Evolutionary conservation across 2,797 vertebrate species (phyloP), one percentile per base, ranked within the genome.

Genomic region (Cygnus olor): DNA sequence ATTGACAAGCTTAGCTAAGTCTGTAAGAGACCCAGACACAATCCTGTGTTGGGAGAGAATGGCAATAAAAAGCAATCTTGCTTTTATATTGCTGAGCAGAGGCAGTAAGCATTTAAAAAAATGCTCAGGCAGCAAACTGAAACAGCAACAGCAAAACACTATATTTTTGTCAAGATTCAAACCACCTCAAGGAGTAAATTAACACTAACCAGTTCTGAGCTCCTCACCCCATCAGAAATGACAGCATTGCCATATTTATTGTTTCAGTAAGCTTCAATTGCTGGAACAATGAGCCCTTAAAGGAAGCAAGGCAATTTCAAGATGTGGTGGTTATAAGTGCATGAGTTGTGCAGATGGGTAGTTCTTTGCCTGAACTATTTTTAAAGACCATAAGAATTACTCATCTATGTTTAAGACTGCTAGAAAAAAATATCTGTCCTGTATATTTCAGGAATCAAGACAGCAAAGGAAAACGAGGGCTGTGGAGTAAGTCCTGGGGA

Each of bases 341-440:
- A 63, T 93, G 84, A 76, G 12, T 73, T 87, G 92, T 86, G 25
- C 84, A 93, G 85, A 89, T 77, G 65, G 71, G 71, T 49, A 73
- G 54, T 24, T 90, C 28, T 78, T 90, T 91, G 74, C 80, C 78
- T 78, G 84, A 69, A 74, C 78, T 96, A 54, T 87, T 96, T 96
- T 95, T 87, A 92, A 93, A 95, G 82, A 90, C n/a, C 34, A 15
- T 71, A 82, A 85, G 90, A 94, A 94, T 95, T 94, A 80, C 63
- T 94, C 63, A 77, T 81, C 82, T 94, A 24, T 93, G 88, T 81
- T 93, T 95, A 96, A 89, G 71, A 70, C 20, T 57, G n/a, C 47
- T 84, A 66, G 64, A 91, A 82, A 87, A 87, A 86, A 72, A 71
- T 28, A 63, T 58, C 56, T 85, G 56, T 34, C 79, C 81, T 45